Evolutionary conservation across 2,113 vertebrate species (phyloP).

Genomic region (Orycteropus afer): DNA sequence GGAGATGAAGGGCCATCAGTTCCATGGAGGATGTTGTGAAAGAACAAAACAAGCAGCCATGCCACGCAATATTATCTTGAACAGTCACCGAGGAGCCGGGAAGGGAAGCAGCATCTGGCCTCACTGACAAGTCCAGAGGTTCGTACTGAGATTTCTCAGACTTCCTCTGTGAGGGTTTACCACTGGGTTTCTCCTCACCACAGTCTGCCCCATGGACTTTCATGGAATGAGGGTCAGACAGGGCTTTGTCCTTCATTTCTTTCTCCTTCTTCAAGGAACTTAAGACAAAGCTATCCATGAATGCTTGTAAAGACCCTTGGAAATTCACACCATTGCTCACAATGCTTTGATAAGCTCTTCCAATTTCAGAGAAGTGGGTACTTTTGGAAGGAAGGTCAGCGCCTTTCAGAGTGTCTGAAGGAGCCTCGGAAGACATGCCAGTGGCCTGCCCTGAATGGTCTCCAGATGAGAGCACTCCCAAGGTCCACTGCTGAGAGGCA

Average conservation of each 20-base stretch:
- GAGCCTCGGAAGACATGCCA: slow-evolving; percentile 86
- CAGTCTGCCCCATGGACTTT: slow-evolving; percentile 89
- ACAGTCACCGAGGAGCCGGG: slow-evolving; percentile 95
- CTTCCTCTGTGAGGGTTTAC: slow-evolving; percentile 89
- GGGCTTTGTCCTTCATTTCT: slow-evolving; percentile 90
- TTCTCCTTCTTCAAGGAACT: slow-evolving; percentile 96
- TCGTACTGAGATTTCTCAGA: slow-evolving; percentile 95
- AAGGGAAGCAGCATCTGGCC: slow-evolving; percentile 94
- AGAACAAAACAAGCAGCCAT: slow-evolving; percentile 97
- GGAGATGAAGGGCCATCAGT: slow-evolving; percentile 97
- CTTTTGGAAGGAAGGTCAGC: slow-evolving; percentile 91
- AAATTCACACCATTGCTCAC: slow-evolving; percentile 96
- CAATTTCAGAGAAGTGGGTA: slow-evolving; percentile 93
- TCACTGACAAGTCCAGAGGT: slow-evolving; percentile 95
- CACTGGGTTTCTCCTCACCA: slow-evolving; percentile 88
- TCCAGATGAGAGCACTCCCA: slow-evolving; percentile 90
- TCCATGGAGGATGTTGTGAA: slow-evolving; percentile 97
- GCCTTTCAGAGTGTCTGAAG: slow-evolving; percentile 90
- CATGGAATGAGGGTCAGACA: slow-evolving; percentile 88
- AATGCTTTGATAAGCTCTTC: slow-evolving; percentile 95
- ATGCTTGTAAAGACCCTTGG: slow-evolving; percentile 97
- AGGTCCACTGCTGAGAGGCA: slow-evolving; percentile 94
- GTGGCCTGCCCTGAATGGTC: slow-evolving; percentile 90
- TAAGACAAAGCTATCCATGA: slow-evolving; percentile 98
- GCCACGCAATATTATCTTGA: slow-evolving; percentile 97